Percentiles rank a stretch among this genome's conserved stretches.
Conservation (phyloP, 2,113 vertebrate genomes). For the Carlito syrichta region DNA sequence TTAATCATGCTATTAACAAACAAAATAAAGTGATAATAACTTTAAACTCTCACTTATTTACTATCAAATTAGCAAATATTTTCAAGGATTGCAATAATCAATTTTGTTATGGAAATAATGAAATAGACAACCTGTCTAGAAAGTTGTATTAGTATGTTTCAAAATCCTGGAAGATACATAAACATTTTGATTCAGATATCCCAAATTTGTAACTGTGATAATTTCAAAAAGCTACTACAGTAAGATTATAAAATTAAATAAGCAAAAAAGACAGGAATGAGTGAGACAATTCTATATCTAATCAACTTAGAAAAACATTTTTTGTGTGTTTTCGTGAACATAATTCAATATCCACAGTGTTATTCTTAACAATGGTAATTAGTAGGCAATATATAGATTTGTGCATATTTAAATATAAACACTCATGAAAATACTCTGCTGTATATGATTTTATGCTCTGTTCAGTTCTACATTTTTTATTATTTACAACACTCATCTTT, state of each 20-base stretch:
- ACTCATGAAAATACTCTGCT: background rate
- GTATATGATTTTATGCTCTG: background rate
- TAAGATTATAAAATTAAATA: background rate
- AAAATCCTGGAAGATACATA: background rate
- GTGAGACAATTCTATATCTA: background rate
- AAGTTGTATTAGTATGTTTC: background rate
- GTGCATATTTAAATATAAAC: background rate
- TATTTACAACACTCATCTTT: background rate
- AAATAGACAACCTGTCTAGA: background rate
- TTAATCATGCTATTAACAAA: background rate
- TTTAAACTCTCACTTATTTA: background rate
- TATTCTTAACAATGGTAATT: background rate
- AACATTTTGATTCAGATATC: background rate
- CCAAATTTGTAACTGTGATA: background rate
- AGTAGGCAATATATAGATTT: background rate
- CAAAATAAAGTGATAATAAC: background rate
- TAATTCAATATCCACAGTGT: background rate
- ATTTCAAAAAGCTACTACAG: background rate
- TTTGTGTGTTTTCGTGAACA: background rate
- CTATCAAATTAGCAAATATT: conserved; percentile 17
- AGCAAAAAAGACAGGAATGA: background rate
- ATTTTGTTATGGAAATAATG: background rate
- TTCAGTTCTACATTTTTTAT: background rate
- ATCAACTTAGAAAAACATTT: background rate
- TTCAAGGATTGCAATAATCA: background rate